These are phyloP conservation scores for Tetramorium alpestre DNA, from an alignment of 1,140 invertebrate species.

Conservation along the genomic window DNA sequence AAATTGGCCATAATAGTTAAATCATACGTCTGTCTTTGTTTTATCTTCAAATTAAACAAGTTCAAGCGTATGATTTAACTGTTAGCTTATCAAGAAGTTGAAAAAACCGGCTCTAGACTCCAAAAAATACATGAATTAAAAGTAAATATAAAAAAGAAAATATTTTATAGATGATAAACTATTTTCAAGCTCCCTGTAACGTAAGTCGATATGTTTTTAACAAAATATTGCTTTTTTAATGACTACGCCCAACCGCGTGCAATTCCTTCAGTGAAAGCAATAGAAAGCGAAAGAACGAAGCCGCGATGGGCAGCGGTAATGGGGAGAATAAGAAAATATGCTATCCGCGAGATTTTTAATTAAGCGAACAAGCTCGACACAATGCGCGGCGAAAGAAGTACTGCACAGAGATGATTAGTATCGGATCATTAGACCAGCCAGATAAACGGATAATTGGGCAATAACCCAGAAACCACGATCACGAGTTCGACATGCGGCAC, in stretches of 20 bases:
- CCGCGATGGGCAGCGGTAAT: slow-evolving; percentile 22
- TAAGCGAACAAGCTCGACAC: neutral
- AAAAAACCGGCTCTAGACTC: neutral
- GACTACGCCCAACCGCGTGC: slow-evolving; percentile 16
- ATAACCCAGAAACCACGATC: slow-evolving; percentile 70
- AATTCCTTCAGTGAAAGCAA: slow-evolving; percentile 65
- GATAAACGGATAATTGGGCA: slow-evolving; percentile 71
- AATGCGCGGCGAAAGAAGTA: slow-evolving; percentile 39
- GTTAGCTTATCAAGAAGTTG: no score
- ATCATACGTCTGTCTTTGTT: no score
- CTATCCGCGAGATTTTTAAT: slow-evolving; percentile 31
- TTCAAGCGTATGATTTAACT: no score
- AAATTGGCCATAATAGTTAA: no score
- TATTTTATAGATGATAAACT: neutral
- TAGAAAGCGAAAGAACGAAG: slow-evolving; percentile 70
- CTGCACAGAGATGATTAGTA: slow-evolving; percentile 66
- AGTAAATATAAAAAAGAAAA: neutral
- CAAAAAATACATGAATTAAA: neutral
- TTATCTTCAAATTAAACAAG: no score
- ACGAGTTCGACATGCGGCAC: slow-evolving; percentile 62
- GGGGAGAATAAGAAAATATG: slow-evolving; percentile 39
- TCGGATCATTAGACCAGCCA: slow-evolving; percentile 63
- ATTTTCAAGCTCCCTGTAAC: neutral
- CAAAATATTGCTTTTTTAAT: slow-evolving; percentile 27
- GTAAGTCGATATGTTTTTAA: slow-evolving; percentile 39